Conservation (phyloP, 2,888 invertebrate genomes). For the Mactromeris polynyma region DNA sequence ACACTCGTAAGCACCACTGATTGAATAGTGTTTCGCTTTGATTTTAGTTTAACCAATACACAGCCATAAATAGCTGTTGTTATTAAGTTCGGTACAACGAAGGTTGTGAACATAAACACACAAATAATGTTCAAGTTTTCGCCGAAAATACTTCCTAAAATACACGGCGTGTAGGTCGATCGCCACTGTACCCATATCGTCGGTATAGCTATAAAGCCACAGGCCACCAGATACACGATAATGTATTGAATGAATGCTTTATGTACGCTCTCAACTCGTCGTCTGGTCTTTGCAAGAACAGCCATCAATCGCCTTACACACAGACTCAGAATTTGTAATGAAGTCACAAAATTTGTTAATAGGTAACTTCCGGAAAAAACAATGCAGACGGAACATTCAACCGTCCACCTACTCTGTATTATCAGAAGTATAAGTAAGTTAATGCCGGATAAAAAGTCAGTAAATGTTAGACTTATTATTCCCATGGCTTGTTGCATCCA, state of each 20-base stretch:
- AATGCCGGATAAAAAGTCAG: conserved; percentile 16
- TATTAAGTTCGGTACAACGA: neutral
- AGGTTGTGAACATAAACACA: neutral
- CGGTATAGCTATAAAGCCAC: neutral
- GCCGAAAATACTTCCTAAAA: neutral
- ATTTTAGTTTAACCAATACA: neutral
- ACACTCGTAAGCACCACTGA: no score
- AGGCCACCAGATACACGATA: neutral
- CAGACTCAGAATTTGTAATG: conserved; percentile 15
- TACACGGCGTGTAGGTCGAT: neutral
- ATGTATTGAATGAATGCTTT: neutral
- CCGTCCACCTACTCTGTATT: neutral
- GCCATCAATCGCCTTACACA: conserved; percentile 7
- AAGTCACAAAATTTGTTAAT: neutral
- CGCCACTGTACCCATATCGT: conserved; percentile 18
- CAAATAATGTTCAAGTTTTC: neutral
- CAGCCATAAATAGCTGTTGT: conserved; percentile 7
- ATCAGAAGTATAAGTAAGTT: neutral
- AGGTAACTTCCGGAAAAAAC: neutral
- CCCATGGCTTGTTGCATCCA: conserved; percentile 7
- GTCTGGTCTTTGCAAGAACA: neutral
- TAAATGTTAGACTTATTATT: neutral
- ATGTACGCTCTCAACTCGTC: neutral
- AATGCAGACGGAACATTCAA: neutral
- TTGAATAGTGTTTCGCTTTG: neutral